Conservation (phyloP, 2,113 vertebrate genomes). For the Sclerurus mexicanus region DNA sequence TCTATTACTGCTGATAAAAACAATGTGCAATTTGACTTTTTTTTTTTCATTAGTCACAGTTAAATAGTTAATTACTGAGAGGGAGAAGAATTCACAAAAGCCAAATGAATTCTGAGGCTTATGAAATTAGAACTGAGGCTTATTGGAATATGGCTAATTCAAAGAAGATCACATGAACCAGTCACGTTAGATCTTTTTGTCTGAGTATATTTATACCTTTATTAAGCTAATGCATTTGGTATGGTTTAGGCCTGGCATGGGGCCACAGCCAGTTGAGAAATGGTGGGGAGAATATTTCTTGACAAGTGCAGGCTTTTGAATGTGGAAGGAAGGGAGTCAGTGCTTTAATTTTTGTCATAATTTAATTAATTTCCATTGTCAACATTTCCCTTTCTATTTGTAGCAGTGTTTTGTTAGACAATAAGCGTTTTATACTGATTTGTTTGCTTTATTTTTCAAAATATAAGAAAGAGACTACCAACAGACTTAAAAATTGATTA, state of each 20-base stretch:
- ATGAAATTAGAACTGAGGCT: conserved; percentile 5
- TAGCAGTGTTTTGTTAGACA: not conserved
- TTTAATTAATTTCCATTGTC: not conserved
- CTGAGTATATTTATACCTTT: not conserved
- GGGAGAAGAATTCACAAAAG: not conserved
- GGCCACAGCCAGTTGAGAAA: not conserved
- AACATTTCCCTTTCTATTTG: not conserved
- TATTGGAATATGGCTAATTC: not conserved
- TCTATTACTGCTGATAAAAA: not conserved
- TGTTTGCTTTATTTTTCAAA: not conserved
- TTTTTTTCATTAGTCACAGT: conserved; percentile 13
- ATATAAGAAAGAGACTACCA: not conserved
- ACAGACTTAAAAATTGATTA: not conserved
- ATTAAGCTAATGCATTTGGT: not conserved
- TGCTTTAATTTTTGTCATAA: not conserved
- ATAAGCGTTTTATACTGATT: not conserved
- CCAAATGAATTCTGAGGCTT: not conserved
- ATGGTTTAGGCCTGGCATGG: not conserved
- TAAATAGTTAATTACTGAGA: not conserved
- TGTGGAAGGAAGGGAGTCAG: not conserved
- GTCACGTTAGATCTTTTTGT: not conserved
- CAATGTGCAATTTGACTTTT: not conserved
- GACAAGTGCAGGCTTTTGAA: not conserved
- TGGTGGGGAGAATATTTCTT: not conserved
- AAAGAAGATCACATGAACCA: not conserved